Evolutionary conservation across 2,113 vertebrate genomes (phyloP), one percentile per base, ranked within the genome.

Genomic region (Anas platyrhynchos): DNA sequence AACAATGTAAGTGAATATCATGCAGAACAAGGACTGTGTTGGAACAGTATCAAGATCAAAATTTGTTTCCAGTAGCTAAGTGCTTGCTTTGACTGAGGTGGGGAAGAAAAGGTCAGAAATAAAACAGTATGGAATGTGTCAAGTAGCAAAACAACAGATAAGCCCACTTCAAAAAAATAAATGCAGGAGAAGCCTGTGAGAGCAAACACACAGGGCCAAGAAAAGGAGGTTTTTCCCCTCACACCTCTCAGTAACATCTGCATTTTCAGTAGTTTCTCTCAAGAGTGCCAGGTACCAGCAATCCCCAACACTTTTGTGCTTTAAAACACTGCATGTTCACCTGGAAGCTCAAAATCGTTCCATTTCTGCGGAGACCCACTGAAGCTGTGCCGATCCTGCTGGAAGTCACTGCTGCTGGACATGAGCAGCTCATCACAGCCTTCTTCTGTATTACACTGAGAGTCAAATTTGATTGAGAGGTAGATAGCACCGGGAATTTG

Each of bases 401-500:
- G 98, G 92, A 99, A 99, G 76, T 99, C 99, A 1, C 98, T 98
- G 91, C 99, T 99, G 98, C 99, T 99, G 94, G 99, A 98, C 98
- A 99, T 98, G 89, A 99, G 97, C 86, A 99, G 97, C 89, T 99
- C 99, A 5, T 99, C 99, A 62, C 99, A 99, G 91, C 99, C 99
- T 91, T 99, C 99, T 94, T 99, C 99, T 1, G 99, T 99, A 86
- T 99, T 98, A 96, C 99, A 99, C 96, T 98, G 99, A 2, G 99
- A 96, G 91, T 99, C 99, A 59, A 99, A 99, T 80, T 99, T 99
- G 85, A 99, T 94, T 1, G 99, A 99, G 97, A 99, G 98, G 97
- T 99, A 99, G 97, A 99, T 99, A 71, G 99, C 99, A n/a, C 99
- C 99, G 0, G 99, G 99, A 93, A 99, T 99, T 96, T 99, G 99